Evolutionary conservation across 1,140 invertebrate genomes (phyloP).

Genomic region (Drosophila subpulchrella): DNA sequence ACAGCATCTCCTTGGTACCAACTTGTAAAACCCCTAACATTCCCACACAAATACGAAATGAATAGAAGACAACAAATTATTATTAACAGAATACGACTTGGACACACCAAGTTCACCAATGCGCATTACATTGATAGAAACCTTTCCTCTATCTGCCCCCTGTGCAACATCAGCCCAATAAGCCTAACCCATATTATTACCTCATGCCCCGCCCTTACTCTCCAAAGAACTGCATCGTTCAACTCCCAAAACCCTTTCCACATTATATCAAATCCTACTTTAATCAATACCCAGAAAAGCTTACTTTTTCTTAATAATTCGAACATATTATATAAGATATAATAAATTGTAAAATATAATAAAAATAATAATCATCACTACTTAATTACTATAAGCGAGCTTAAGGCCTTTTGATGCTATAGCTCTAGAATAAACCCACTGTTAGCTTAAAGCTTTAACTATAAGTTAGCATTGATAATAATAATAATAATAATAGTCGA

Average conservation of each 20-base stretch:
- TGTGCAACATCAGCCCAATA: constrained; percentile 1
- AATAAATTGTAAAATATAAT: not conserved
- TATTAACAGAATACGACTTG: not conserved
- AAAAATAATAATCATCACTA: not conserved
- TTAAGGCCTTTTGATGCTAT: not conserved
- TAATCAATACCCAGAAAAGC: not conserved
- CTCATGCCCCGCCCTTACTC: not conserved
- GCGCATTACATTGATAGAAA: not conserved
- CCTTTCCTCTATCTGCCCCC: not conserved
- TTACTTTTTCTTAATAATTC: not conserved
- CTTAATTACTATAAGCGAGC: not conserved
- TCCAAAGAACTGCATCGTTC: not conserved
- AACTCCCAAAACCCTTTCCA: not conserved
- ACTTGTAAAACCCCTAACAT: not conserved
- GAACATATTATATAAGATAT: not conserved
- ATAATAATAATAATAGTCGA: too few species aligned
- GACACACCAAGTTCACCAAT: not conserved
- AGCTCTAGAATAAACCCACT: not conserved
- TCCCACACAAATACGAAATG: not conserved
- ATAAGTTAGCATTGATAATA: too few species aligned
- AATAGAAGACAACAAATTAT: constrained; percentile 1
- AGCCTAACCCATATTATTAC: not conserved
- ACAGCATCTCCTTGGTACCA: not conserved
- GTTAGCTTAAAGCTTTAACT: not conserved
- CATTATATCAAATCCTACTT: not conserved